Percentiles rank a stretch among this genome's conserved stretches.
These are phyloP conservation scores for Drosophila melanica DNA, from an alignment of 1,140 invertebrate genomes.

Conservation along the genomic window DNA sequence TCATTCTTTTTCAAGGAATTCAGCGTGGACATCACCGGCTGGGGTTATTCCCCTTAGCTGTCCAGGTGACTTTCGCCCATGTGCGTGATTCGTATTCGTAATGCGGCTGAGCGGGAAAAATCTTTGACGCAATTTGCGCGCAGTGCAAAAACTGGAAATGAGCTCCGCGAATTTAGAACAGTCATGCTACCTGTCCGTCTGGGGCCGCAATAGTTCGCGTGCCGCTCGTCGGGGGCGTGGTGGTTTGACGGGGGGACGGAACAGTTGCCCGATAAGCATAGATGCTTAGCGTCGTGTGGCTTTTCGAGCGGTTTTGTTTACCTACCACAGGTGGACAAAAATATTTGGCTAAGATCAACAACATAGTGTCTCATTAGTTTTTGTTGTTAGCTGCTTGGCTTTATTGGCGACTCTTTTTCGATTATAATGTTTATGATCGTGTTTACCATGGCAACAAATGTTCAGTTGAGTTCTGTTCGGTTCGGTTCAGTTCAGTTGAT, in stretches of 20 bases:
- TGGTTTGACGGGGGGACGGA: neutral
- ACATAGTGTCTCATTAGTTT: neutral
- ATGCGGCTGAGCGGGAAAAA: conserved; percentile 20
- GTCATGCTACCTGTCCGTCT: conserved; percentile 15
- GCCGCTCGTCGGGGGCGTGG: neutral
- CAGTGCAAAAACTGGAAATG: conserved; percentile 27
- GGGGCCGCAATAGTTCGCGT: neutral
- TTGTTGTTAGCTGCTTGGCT: neutral
- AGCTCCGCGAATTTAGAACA: conserved; percentile 31
- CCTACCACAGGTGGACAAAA: neutral
- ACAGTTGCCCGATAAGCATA: neutral
- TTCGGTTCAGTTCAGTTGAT: neutral
- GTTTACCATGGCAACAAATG: conserved; percentile 21
- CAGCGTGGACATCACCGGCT: neutral
- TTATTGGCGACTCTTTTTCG: conserved; percentile 32
- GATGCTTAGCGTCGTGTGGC: neutral
- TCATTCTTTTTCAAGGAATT: conserved; percentile 6
- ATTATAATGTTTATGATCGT: conserved; percentile 43
- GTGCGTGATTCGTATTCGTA: conserved; percentile 40
- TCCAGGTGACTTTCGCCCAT: conserved; percentile 1
- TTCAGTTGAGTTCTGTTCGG: neutral
- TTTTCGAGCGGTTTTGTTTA: conserved; percentile 23
- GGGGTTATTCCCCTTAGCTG: conserved; percentile 19
- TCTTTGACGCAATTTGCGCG: neutral
- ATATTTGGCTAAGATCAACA: neutral